Base-by-base conservation (phyloP, 2,113 vertebrate genomes). In the Petrocephalus zakoni region DNA sequence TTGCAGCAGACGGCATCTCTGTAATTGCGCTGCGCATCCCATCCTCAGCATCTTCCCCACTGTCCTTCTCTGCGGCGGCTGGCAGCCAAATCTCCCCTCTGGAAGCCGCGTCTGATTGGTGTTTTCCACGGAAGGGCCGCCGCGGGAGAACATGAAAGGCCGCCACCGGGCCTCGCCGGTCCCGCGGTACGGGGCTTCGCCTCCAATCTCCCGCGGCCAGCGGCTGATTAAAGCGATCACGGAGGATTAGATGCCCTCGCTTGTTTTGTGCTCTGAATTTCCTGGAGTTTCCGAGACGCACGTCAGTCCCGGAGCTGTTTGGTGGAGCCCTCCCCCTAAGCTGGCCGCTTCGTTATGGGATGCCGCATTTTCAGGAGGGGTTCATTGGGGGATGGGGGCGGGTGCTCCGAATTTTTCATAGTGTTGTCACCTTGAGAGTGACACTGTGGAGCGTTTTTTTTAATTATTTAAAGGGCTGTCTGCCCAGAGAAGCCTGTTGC, bases 371-470 rank as follows among this genome's bases (percentile, higher is more conserved):
- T 88, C 34, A 11, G 53, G 37, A 51, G 25, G 51, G 51, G 17
- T 58, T 86, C 6, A 6, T 5, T 7, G 29, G 34, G n/a, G 29
- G 19, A 13, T 25, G 42, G 85, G 72, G 46, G 72, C 47, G 46
- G 37, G 42, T 88, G 52, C 84, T 51, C 47, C 90, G 90, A 90
- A 90, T 92, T 93, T 92, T 88, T 86, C 61, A 90, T 92, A 93
- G 92, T 92, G 91, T 90, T 94, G 89, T 96, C 95, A 94, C 94
- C 94, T 96, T 96, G 92, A 95, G 93, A 91, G n/a, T 92, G 91
- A 93, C 91, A 72, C 90, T 89, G 88, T 58, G 85, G 86, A 90
- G 86, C 93, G 94, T 94, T 94, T 94, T 94, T 94, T 94, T 93
- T 93, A 94, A 92, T 93, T 93, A 91, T 89, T 91, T 90, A 92